phyloP scores from a whole-genome alignment of 2,797 vertebrate genomes.

The Halcyon badia region DNA sequence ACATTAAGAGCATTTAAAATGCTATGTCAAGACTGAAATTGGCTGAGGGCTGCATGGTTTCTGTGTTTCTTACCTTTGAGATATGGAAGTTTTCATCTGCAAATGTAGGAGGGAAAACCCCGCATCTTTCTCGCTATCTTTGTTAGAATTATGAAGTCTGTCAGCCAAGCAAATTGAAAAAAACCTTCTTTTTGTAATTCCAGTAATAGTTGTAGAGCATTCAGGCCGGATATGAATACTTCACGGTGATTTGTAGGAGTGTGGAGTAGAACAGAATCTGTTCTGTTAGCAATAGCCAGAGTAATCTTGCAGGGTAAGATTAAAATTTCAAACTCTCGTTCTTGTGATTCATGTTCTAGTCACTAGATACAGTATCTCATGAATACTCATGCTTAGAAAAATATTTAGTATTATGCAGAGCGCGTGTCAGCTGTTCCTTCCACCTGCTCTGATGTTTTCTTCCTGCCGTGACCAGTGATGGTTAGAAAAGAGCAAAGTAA shows the following conservation, averaged over 20 bases:
- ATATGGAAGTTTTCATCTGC: background rate
- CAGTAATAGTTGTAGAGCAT: background rate
- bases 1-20: background rate
- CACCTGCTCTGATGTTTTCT: background rate
- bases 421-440: background rate
- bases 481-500: background rate
- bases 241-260: background rate
- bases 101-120: background rate
- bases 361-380: background rate
- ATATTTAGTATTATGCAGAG: background rate
- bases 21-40: background rate
- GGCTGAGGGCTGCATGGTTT: background rate
- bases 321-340: background rate
- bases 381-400: background rate
- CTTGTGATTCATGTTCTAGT: background rate
- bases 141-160: background rate
- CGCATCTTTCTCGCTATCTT: background rate
- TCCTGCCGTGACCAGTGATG: background rate
- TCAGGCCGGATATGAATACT: background rate
- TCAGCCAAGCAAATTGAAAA: background rate
- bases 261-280: background rate
- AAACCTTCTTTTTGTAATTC: background rate
- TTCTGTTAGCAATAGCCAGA: background rate
- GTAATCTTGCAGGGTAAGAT: background rate
- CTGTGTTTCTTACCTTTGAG: background rate